Evolutionary conservation across 2,113 vertebrate genomes (phyloP).

Genomic region (Ariopsis seemanni): DNA sequence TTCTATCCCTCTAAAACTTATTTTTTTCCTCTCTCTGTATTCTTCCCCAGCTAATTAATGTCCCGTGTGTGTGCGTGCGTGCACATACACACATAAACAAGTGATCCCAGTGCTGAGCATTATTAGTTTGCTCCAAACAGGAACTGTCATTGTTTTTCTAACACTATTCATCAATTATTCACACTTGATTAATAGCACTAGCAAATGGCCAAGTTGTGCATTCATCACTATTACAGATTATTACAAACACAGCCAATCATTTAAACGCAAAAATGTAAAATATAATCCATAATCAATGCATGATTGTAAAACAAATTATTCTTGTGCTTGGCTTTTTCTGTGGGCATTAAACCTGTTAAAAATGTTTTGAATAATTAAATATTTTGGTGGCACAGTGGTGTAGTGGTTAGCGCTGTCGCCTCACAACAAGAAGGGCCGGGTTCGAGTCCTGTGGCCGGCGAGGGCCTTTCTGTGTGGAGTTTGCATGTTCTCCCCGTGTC

Average conservation of each 20-base stretch:
- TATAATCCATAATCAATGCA: slow-evolving; percentile 28
- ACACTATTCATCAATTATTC: slow-evolving; percentile 55
- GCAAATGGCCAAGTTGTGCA: slow-evolving; percentile 37
- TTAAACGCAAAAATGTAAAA: neutral
- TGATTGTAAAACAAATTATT: slow-evolving; percentile 24
- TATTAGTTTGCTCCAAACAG: slow-evolving; percentile 53
- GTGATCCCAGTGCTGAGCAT: slow-evolving; percentile 34
- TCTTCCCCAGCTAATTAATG: neutral
- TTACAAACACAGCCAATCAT: slow-evolving; percentile 39
- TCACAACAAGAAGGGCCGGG: too few relatives aligned
- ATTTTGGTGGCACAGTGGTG: too few relatives aligned
- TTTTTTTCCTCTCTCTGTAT: neutral
- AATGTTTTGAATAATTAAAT: slow-evolving; percentile 7
- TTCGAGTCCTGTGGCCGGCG: too few relatives aligned
- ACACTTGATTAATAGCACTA: slow-evolving; percentile 55
- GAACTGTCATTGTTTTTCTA: slow-evolving; percentile 51
- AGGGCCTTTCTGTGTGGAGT: too few relatives aligned
- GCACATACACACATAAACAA: slow-evolving; percentile 7
- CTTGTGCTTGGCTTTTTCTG: slow-evolving; percentile 6
- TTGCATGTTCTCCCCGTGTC: too few relatives aligned
- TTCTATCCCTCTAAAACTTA: neutral
- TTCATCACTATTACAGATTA: slow-evolving; percentile 43
- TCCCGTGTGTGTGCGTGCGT: neutral
- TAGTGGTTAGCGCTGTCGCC: too few relatives aligned
- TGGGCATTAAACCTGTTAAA: neutral